A percentile compares a stretch with the other conserved stretches of the same genome.
phyloP scores from a whole-genome alignment of 92 coral and sea anemone species.

The Plumapathes pennacea region DNA sequence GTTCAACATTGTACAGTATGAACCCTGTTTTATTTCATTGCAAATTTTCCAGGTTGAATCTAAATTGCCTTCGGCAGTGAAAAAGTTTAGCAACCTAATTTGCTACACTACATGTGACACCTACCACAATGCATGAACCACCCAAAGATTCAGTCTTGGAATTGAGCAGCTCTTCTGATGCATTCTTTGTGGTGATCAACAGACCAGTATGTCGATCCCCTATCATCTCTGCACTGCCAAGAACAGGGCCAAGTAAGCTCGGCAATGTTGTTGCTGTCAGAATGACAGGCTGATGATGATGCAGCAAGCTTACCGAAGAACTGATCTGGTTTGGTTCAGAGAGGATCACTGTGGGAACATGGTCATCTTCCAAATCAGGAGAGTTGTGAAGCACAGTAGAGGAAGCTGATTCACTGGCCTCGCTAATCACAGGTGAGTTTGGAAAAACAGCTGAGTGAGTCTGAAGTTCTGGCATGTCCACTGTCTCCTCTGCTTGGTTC shows the following conservation, averaged over 20 bases:
- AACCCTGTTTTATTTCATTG: no score
- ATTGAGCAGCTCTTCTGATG: conserved; percentile 63
- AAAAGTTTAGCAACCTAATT: no score
- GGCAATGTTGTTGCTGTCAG: conserved; percentile 73
- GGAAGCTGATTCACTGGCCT: conserved; percentile 57
- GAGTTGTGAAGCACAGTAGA: conserved; percentile 67
- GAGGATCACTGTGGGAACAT: conserved; percentile 52
- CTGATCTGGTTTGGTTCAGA: conserved; percentile 66
- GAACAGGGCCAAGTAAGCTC: conserved; percentile 45
- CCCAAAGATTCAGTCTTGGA: conserved; percentile 60
- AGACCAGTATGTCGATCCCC: conserved; percentile 31
- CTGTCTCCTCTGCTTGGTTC: conserved; percentile 22
- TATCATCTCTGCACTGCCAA: conserved; percentile 35
- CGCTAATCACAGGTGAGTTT: conserved; percentile 53
- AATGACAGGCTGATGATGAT: conserved; percentile 67
- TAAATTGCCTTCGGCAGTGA: no score
- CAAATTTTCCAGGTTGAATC: no score
- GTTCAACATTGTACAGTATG: no score
- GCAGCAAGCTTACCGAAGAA: conserved; percentile 60
- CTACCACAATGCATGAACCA: conserved; percentile 74
- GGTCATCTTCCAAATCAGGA: conserved; percentile 48
- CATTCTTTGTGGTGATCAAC: conserved; percentile 44
- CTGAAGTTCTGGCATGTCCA: conserved; percentile 8
- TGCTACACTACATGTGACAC: no score
- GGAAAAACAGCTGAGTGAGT: conserved; percentile 22